Percentiles rank a stretch among this genome's conserved stretches.
Conservation (phyloP, 2,888 invertebrate genomes). For the Mesoligia furuncula region DNA sequence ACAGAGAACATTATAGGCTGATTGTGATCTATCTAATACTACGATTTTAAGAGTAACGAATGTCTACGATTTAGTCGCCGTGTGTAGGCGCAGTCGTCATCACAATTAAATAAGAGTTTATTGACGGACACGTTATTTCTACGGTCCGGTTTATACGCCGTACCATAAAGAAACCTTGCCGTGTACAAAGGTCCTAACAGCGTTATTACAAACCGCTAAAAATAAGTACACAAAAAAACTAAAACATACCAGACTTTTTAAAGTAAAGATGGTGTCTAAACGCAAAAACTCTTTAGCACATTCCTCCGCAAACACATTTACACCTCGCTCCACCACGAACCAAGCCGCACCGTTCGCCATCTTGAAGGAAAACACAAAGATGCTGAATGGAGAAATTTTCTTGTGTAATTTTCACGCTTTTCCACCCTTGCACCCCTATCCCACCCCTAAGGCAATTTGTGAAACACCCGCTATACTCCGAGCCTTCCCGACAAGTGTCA, state of each 20-base stretch:
- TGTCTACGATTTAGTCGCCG: no score
- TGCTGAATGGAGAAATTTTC: conserved; percentile 90
- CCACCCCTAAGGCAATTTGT: conserved; percentile 72
- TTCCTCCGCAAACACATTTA: conserved; percentile 55
- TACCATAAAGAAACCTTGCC: no score
- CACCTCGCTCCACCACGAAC: conserved; percentile 57
- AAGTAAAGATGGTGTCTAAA: not conserved
- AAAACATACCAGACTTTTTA: not conserved
- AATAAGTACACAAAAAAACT: not conserved
- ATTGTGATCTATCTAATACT: no score
- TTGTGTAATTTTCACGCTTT: conserved; percentile 90
- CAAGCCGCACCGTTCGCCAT: conserved; percentile 79
- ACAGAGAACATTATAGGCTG: no score
- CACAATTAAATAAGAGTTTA: no score
- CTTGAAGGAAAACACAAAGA: conserved; percentile 90
- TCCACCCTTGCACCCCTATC: conserved; percentile 74
- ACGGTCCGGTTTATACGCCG: no score
- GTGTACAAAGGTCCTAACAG: no score
- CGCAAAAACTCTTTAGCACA: not conserved
- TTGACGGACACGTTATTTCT: no score
- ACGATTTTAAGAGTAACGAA: no score
- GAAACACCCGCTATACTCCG: conserved; percentile 68
- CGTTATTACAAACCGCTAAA: not conserved
- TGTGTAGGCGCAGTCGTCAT: no score
- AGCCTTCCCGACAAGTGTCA: conserved; percentile 53